Base-by-base conservation (phyloP, 2,888 invertebrate species). In the Macrosoma leucophasiata region DNA sequence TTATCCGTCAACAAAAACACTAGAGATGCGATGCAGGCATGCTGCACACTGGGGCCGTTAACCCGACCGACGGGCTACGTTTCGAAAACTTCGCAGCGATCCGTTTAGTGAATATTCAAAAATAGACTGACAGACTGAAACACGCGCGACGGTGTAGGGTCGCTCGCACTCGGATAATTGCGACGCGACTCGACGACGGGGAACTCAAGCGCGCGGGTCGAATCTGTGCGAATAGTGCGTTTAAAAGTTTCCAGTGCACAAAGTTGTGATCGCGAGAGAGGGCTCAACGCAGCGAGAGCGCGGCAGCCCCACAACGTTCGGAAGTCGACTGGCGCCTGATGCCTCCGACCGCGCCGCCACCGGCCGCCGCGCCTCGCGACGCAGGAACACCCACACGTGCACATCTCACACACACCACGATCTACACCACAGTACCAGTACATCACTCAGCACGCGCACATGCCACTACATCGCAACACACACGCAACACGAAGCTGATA, bases 101-200 rank as follows among this genome's bases (percentile, higher is more conserved):
- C 72, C 73, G 82, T 77, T 81, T 76, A 76, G 72, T 77, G 74
- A 72, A 77, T 77, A 82, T 78, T 81, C 82, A 81, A 81, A 84
- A 84, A 84, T 84, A 82, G 84, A 81, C 68, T 68, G 70, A 71
- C 67, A 56, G 61, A 63, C 58, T 63, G 58, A 62, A 56, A 66
- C 70, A 72, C 70, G 68, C 66, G 69, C 62, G 57, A 68, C 64
- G 59, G 55, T 62, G 39, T 43, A 52, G 40, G 42, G 56, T 56
- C 55, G 61, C 58, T 57, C 52, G 52, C 62, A 63, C 62, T 62
- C 58, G 55, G 50, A 51, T 57, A 52, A 55, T 48, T 57, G 48
- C 58, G 51, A 57, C 50, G 60, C 58, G 61, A 61, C 24, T 53
- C 62, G 58, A 52, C 52, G 49, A 58, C 59, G 60, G 56, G 53